A percentile compares a stretch with the other conserved stretches of the same genome.
Evolutionary conservation across 2,113 vertebrate species (phyloP).

Genomic region (Anoura caudifer): DNA sequence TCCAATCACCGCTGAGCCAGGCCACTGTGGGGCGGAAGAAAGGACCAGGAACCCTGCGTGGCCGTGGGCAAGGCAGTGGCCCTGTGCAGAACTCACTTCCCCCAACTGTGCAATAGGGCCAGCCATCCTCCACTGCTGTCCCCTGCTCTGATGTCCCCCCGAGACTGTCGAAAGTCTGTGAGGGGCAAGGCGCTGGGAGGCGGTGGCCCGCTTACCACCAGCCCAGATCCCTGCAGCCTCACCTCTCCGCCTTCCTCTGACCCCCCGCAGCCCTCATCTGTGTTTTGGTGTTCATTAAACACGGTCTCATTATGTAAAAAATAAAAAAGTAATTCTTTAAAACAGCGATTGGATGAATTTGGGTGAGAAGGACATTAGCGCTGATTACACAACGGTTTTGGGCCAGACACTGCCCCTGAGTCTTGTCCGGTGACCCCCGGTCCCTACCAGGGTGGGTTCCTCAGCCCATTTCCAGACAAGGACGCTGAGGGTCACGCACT

Average conservation of each 20-base stretch:
- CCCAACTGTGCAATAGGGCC: background rate
- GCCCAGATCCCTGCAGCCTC: background rate
- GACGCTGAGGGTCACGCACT: background rate
- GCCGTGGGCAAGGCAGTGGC: background rate
- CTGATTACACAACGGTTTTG: background rate
- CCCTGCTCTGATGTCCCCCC: background rate
- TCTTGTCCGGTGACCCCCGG: background rate
- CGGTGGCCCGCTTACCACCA: background rate
- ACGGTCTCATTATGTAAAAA: background rate
- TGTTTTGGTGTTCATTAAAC: background rate
- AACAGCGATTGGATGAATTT: background rate
- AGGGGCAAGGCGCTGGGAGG: background rate
- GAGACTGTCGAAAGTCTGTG: background rate
- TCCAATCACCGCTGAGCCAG: background rate
- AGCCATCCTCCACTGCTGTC: background rate
- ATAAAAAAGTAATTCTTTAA: background rate
- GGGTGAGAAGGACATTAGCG: background rate
- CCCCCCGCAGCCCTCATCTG: background rate
- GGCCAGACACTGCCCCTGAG: background rate
- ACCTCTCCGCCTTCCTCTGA: background rate
- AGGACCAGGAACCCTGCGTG: background rate
- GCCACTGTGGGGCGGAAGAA: background rate
- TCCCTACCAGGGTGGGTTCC: background rate
- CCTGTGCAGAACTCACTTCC: background rate
- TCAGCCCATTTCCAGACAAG: background rate